Base-by-base conservation (phyloP, 1,140 invertebrate genomes). In the Rhysida immarginata region DNA sequence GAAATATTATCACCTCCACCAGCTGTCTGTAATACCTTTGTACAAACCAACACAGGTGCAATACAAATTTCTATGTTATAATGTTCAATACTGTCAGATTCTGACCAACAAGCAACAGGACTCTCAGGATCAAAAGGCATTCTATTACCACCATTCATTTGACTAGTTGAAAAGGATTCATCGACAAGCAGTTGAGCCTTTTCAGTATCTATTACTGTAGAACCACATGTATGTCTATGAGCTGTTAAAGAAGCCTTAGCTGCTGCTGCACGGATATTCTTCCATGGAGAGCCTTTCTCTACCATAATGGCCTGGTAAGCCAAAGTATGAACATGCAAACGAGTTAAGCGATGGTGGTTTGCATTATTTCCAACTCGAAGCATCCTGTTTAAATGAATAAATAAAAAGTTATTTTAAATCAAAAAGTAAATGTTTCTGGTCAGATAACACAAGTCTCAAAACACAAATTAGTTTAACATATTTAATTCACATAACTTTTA, bases 1-100 rank as follows among this genome's bases (percentile, higher is more conserved):
- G 87, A 90, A 56, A 92, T 87, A 64, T 91, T 92, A 66, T 92
- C 87, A 1, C 88, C 87, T 14, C 85, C 87, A 0, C 88, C 87
- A 0, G 83, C 87, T 16, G 88, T 91, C 63, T 90, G 80, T 45
- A 80, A 77, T 1, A 85, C 84, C 60, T 86, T 73, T 0, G 84
- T 88, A 63, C 88, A 92, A 0, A 92, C 85, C 2, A 91, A 68
- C 2, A 87, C 86, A 1, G 87, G 87, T 0, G 87, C 85, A 1
- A 91, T 76, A 68, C 88, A 92, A 35, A 90, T 79, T 59, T 85
- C 73, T 8, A 84, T 76, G 44, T 75, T 58, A 26, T 74, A 63
- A 18, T 71, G 63, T 48, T 27, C 3, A n/a, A 72, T 68, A 14
- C 35, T 54, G 1, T 58, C 65, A 21, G 67, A 66, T 67, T 91